Evolutionary conservation across 1,140 invertebrate genomes (phyloP).

Genomic region (Dreissena rostriformis): DNA sequence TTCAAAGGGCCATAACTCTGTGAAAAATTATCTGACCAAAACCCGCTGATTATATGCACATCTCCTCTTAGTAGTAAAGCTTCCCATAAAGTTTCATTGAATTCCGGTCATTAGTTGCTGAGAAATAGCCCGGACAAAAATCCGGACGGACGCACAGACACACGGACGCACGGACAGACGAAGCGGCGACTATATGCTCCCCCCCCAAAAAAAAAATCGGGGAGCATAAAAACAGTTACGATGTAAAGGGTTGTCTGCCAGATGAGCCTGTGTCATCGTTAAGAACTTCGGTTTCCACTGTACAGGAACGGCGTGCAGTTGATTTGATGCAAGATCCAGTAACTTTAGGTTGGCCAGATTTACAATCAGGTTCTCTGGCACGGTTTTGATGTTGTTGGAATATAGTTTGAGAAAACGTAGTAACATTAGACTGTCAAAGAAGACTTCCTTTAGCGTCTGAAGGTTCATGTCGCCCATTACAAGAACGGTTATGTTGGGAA

Average conservation of each 20-base stretch:
- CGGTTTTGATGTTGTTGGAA: constrained; percentile 25
- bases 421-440: constrained; percentile 2
- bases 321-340: constrained; percentile 38
- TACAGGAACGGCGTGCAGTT: constrained; percentile 14
- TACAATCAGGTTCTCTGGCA: constrained; percentile 22
- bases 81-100: too few species aligned
- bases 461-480: constrained; percentile 47
- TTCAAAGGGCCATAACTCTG: too few species aligned
- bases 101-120: too few species aligned
- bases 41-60: too few species aligned
- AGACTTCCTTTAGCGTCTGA: constrained; percentile 18
- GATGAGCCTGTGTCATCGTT: constrained; percentile 22
- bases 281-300: constrained; percentile 46
- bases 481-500: constrained; percentile 29
- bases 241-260: constrained; percentile 49
- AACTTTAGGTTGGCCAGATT: constrained; percentile 3
- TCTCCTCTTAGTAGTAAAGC: too few species aligned
- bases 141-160: too few species aligned
- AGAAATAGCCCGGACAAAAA: too few species aligned
- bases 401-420: constrained; percentile 40
- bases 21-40: too few species aligned
- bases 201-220: too few species aligned
- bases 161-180: too few species aligned
- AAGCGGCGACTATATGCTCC: too few species aligned
- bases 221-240: constrained; percentile 55